phyloP scores from a whole-genome alignment of 2,888 invertebrate genomes.

The Coleophora flavipennella region DNA sequence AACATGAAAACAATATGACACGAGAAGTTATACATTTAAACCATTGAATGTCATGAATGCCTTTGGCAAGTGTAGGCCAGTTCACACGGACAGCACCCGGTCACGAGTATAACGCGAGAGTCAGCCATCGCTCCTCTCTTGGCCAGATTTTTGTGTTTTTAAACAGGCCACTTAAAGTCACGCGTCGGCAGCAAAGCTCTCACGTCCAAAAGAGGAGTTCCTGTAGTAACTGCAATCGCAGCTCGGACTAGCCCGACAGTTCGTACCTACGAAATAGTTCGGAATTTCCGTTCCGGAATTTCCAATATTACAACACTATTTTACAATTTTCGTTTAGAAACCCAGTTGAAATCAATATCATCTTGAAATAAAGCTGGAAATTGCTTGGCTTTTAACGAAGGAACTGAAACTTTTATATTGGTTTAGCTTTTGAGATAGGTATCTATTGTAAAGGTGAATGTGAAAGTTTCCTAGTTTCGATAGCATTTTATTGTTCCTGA shows the following conservation, averaged over 20 bases:
- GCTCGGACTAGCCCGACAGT: slow-evolving; percentile 43
- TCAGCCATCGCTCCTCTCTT: no score
- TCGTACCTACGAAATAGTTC: slow-evolving; percentile 50
- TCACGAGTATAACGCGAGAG: no score
- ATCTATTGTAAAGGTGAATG: slow-evolving; percentile 50
- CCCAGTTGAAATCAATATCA: background rate
- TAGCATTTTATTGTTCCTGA: slow-evolving; percentile 33
- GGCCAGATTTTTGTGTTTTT: no score
- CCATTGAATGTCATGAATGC: no score
- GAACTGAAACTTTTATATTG: background rate
- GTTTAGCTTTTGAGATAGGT: background rate
- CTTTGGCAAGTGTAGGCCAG: no score
- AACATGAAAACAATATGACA: no score
- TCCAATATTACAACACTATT: slow-evolving; percentile 53
- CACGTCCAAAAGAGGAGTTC: slow-evolving; percentile 43
- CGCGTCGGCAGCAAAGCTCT: slow-evolving; percentile 30
- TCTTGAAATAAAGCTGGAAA: background rate
- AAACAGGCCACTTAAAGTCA: slow-evolving; percentile 15
- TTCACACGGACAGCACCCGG: no score
- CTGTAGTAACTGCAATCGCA: slow-evolving; percentile 56
- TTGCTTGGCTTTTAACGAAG: background rate
- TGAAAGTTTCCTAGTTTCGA: slow-evolving; percentile 51
- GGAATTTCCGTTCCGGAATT: slow-evolving; percentile 56
- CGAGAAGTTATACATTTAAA: no score
- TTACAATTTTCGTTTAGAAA: background rate